Evolutionary conservation across 2,797 vertebrate species (phyloP).

Genomic region (Trichosurus vulpecula): DNA sequence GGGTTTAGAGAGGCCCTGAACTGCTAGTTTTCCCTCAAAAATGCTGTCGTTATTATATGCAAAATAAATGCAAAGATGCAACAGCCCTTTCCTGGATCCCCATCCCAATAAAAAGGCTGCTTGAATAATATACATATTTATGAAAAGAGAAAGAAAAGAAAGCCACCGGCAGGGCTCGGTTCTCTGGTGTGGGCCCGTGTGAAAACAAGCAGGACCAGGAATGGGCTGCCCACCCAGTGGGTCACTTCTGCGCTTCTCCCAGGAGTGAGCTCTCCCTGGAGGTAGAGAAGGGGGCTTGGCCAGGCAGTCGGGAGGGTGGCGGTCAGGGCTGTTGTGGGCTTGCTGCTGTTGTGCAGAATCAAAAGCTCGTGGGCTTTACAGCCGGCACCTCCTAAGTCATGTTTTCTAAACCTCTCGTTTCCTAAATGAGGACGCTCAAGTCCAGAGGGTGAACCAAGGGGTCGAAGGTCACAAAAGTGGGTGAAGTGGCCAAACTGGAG

Average conservation of each 20-base stretch:
- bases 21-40: not conserved
- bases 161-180: not conserved
- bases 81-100: not conserved
- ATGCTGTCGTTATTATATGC: not conserved
- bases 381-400: not conserved
- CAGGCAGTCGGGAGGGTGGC: not conserved
- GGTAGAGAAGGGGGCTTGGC: not conserved
- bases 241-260: not conserved
- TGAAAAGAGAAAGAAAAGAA: not conserved
- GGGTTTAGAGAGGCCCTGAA: not conserved
- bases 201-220: not conserved
- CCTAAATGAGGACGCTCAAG: not conserved
- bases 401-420: not conserved
- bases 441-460: not conserved
- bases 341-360: not conserved
- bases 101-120: not conserved
- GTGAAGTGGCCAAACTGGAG: not conserved
- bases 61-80: not conserved
- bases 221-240: not conserved
- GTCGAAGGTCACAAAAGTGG: not conserved
- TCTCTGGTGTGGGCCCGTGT: not conserved
- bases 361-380: not conserved
- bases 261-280: not conserved
- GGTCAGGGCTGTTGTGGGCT: not conserved
- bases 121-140: not conserved